Evolutionary conservation across 2,888 invertebrate species (phyloP).

Genomic region (Pachydiplax longipennis): DNA sequence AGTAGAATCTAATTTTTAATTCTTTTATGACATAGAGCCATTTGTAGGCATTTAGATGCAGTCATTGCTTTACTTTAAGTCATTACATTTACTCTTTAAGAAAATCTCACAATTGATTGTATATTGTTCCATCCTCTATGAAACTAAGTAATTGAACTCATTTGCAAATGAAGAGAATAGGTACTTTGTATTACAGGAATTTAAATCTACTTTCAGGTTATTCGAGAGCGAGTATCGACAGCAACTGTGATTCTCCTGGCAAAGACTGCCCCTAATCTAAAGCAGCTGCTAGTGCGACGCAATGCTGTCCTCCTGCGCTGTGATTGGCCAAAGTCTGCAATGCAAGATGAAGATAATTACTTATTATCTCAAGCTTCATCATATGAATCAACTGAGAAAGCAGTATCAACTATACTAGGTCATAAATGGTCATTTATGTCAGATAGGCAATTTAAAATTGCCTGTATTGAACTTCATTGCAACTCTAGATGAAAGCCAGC

Average conservation of each 20-base stretch:
- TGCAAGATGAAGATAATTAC: conserved; percentile 74
- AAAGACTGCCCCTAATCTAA: conserved; percentile 68
- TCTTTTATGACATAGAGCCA: too few relatives aligned
- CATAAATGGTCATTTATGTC: conserved; percentile 72
- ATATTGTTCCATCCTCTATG: too few relatives aligned
- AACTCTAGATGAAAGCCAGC: neutral
- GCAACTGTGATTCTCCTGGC: conserved; percentile 77
- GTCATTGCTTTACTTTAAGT: too few relatives aligned
- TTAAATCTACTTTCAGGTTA: conserved; percentile 61
- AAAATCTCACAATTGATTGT: too few relatives aligned
- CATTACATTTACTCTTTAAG: too few relatives aligned
- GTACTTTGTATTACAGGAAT: neutral
- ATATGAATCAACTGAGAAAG: conserved; percentile 71
- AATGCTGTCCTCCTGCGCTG: conserved; percentile 75
- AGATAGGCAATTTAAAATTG: conserved; percentile 69
- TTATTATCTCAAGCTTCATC: conserved; percentile 71
- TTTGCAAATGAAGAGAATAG: too few relatives aligned
- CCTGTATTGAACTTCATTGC: conserved; percentile 55
- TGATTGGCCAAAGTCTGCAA: conserved; percentile 71
- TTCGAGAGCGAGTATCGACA: conserved; percentile 80
- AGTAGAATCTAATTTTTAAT: too few relatives aligned
- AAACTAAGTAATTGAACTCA: too few relatives aligned
- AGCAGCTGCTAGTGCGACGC: conserved; percentile 70
- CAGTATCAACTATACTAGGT: conserved; percentile 73
- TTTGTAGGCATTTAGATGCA: too few relatives aligned